Conservation (phyloP, 23 tunicate genomes). For the Phallusia fumigata region DNA sequence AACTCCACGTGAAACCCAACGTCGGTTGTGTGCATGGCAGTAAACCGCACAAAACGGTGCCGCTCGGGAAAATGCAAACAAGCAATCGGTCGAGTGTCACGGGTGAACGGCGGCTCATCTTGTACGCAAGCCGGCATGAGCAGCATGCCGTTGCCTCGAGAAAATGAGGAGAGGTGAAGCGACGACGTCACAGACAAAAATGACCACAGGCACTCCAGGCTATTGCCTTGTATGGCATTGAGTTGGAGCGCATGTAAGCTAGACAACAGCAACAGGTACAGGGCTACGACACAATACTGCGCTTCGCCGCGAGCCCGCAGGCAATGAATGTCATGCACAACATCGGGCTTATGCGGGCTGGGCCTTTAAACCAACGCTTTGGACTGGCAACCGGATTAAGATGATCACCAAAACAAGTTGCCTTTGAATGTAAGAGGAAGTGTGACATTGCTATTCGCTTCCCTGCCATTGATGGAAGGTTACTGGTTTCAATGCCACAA, state of each 20-base stretch:
- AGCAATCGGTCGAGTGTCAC: neutral
- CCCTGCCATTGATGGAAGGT: neutral
- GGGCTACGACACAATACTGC: neutral
- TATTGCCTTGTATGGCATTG: neutral
- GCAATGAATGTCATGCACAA: conserved; percentile 10
- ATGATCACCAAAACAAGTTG: neutral
- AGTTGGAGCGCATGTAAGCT: neutral
- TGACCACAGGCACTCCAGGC: conserved; percentile 8
- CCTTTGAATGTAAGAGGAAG: neutral
- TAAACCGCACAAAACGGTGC: neutral
- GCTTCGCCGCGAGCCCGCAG: neutral
- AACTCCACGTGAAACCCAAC: too few relatives aligned
- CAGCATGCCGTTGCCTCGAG: neutral
- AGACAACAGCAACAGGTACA: neutral
- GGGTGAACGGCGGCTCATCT: neutral
- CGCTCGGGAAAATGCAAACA: neutral
- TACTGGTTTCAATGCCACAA: neutral
- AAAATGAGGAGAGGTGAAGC: neutral
- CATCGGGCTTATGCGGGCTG: neutral
- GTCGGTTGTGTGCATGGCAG: neutral
- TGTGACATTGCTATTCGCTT: neutral
- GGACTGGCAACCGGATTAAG: neutral
- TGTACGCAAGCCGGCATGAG: neutral
- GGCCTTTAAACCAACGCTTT: neutral
- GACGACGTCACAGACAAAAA: conserved; percentile 1